Evolutionary conservation across 2,113 vertebrate species (phyloP).

Genomic region (Heterochromis multidens): DNA sequence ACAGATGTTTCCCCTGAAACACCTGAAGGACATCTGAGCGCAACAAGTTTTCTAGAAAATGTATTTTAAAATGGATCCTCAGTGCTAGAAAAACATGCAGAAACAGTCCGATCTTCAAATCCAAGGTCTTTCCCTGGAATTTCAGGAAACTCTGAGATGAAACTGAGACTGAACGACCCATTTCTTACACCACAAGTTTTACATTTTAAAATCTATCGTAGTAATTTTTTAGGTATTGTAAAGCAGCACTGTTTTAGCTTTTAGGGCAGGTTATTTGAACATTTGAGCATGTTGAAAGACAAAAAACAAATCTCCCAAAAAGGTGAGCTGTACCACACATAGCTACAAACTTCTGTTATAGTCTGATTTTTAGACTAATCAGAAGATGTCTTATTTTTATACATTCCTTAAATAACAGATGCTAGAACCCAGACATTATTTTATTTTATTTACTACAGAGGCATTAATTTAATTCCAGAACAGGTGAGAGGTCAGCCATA

Average conservation of each 20-base stretch:
- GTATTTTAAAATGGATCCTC: too few species aligned
- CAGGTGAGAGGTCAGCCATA: conserved; percentile 2
- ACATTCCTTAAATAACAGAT: conserved; percentile 73
- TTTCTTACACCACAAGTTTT: too few species aligned
- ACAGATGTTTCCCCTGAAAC: too few species aligned
- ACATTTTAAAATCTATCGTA: conserved; percentile 67
- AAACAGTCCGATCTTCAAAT: too few species aligned
- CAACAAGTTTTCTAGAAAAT: too few species aligned
- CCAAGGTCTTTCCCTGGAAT: too few species aligned
- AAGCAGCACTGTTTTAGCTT: conserved; percentile 75
- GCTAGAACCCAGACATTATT: conserved; percentile 19
- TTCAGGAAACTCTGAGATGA: too few species aligned
- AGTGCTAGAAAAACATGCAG: too few species aligned
- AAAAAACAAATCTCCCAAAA: not conserved
- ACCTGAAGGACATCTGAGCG: too few species aligned
- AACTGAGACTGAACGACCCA: too few species aligned
- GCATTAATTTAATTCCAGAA: conserved; percentile 61
- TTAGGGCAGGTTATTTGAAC: conserved; percentile 46
- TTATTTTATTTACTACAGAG: conserved; percentile 42
- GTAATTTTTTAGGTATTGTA: conserved; percentile 47
- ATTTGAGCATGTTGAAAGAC: conserved; percentile 3
- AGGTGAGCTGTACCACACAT: conserved; percentile 13
- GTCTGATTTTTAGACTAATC: conserved; percentile 34
- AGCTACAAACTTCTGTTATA: conserved; percentile 24
- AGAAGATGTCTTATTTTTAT: conserved; percentile 69